A percentile compares a stretch with the other conserved stretches of the same genome.
phyloP scores from a whole-genome alignment of 2,888 invertebrate genomes.

The Marronus borbonicus region DNA sequence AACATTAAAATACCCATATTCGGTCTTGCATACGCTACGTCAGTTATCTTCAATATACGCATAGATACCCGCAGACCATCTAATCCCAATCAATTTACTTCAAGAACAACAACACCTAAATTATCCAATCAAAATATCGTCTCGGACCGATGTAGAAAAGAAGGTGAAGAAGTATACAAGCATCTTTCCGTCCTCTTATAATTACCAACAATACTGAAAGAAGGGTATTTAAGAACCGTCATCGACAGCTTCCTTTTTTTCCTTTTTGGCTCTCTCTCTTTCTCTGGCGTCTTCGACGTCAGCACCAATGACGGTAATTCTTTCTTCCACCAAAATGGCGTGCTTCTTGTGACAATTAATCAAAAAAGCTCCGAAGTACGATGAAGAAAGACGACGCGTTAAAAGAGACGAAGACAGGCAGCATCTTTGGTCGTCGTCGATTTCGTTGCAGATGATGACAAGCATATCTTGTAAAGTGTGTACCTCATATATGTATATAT shows the following conservation, averaged over 20 bases:
- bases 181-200: not conserved
- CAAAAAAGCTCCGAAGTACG: constrained; percentile 19
- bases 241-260: not conserved
- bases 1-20: constrained; percentile 27
- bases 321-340: constrained; percentile 30
- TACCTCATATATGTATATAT: not conserved
- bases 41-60: not conserved
- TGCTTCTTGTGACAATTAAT: constrained; percentile 25
- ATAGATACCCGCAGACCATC: not conserved
- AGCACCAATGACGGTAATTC: constrained; percentile 26
- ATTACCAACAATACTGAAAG: constrained; percentile 24
- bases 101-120: constrained; percentile 17
- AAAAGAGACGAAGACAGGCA: not conserved
- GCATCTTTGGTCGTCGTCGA: not conserved
- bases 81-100: constrained; percentile 6
- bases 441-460: constrained; percentile 27
- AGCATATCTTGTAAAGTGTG: constrained; percentile 10
- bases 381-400: constrained; percentile 5
- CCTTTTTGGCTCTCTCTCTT: not conserved
- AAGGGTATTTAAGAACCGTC: constrained; percentile 9
- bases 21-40: not conserved
- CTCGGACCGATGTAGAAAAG: not conserved
- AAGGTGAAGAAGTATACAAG: too few relatives aligned
- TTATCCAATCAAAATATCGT: constrained; percentile 16
- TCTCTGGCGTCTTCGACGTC: not conserved